Base-by-base conservation (phyloP, 1,140 invertebrate species). In the Drosophila murphyi region DNA sequence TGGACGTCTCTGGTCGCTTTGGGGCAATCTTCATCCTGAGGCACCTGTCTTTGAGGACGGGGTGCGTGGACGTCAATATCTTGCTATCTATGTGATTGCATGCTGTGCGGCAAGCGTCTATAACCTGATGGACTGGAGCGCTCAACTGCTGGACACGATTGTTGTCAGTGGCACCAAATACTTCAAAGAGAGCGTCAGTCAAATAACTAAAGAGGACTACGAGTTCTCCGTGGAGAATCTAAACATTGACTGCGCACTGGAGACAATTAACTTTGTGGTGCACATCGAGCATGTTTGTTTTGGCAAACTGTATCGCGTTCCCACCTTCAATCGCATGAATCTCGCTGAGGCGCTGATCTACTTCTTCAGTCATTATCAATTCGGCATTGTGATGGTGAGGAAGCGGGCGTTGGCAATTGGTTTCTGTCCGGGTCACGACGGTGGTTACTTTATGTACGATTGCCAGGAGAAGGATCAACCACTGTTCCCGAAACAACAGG, bases 391-490 rank as follows among this genome's bases (percentile, higher is more conserved):
- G 31, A 92, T 92, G 63, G 93, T 93, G 56, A 93, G 93, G 0
- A 93, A 92, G 37, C 93, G 93, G 59, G 93, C 94, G 52, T 82
- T 95, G 52, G 94, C 94, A 7, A 95, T 95, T 76, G 95, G 94
- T 1, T 94, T 93, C 79, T 81, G 88, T 41, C 82, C 86, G 5
- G 87, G 90, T 0, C 74, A 79, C 54, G 93, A 93, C 32, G 80
- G 79, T 3, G 94, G 94, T 5, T 95, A 95, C 77, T 95, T 94
- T 72, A 94, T 95, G 94, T 95, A 94, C 80, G 95, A 95, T 73
- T 94, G 94, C 72, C 94, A 95, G 85, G 93, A 93, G 61, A 93
- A 93, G 78, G 95, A 95, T 32, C 92, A 92, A 12, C 94, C 94
- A 0, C 90, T 95, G 80, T 95, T 95, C 88, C 91, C 93, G 48